phyloP scores from a whole-genome alignment of 2,888 invertebrate species.

The Hylaea fasciaria region DNA sequence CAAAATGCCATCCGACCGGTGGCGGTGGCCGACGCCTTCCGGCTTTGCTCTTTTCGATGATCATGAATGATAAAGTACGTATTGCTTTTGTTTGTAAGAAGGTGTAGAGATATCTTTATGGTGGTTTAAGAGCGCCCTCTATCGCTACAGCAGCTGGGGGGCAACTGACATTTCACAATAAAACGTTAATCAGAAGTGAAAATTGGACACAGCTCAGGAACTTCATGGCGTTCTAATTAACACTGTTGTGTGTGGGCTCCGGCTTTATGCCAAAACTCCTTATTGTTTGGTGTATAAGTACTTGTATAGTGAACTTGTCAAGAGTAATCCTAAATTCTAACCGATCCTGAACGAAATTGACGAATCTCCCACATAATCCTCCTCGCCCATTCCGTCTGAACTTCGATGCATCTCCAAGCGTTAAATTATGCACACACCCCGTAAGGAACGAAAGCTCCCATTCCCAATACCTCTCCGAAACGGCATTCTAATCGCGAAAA shows the following conservation, averaged over 20 bases:
- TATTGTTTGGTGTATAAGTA: slow-evolving; percentile 30
- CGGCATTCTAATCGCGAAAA: slow-evolving; percentile 74
- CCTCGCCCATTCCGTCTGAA: slow-evolving; percentile 53
- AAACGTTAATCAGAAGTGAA: slow-evolving; percentile 61
- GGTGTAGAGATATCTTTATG: too few species aligned
- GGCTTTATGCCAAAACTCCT: slow-evolving; percentile 37
- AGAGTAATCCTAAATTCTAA: slow-evolving; percentile 22
- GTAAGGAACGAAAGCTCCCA: slow-evolving; percentile 64
- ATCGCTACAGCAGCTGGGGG: too few species aligned
- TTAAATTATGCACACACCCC: slow-evolving; percentile 74
- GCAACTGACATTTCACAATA: slow-evolving; percentile 45
- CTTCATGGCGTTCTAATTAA: slow-evolving; percentile 62
- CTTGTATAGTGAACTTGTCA: slow-evolving; percentile 33
- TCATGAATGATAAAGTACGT: neutral
- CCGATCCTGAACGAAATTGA: slow-evolving; percentile 33
- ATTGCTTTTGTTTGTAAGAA: neutral
- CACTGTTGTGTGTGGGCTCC: slow-evolving; percentile 59
- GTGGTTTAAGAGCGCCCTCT: too few species aligned
- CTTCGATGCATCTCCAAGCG: slow-evolving; percentile 50
- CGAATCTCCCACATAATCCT: slow-evolving; percentile 45
- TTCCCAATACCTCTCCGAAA: slow-evolving; percentile 64
- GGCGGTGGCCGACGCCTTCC: slow-evolving; percentile 53
- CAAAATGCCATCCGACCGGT: slow-evolving; percentile 49
- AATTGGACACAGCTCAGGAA: slow-evolving; percentile 46
- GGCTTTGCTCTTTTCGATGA: slow-evolving; percentile 62